Conservation (phyloP, 2,113 vertebrate species). For the Narcine bancroftii region DNA sequence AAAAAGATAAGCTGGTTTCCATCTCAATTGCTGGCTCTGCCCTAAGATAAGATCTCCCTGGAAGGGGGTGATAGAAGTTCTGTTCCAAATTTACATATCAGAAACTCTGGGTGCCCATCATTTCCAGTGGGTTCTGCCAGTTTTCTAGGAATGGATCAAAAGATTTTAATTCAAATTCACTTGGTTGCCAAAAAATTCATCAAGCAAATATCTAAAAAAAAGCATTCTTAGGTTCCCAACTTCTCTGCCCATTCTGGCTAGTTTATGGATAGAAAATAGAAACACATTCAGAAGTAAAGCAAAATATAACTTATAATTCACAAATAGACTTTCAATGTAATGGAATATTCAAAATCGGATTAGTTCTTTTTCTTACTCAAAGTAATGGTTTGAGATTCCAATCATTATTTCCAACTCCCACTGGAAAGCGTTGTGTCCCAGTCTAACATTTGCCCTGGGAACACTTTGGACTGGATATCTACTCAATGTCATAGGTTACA, state of each 20-base stretch:
- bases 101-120: neutral
- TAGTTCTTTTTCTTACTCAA: neutral
- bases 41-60: neutral
- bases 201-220: neutral
- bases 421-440: neutral
- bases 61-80: neutral
- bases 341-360: neutral
- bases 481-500: constrained; percentile 32
- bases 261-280: neutral
- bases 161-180: neutral
- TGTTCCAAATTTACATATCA: neutral
- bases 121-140: constrained; percentile 2
- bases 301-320: neutral
- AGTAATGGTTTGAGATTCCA: neutral
- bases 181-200: neutral
- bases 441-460: constrained; percentile 23
- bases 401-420: neutral
- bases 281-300: neutral
- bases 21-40: neutral
- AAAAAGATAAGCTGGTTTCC: neutral
- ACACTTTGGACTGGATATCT: constrained; percentile 30
- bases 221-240: neutral
- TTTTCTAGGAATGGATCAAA: neutral
- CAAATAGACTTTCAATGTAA: neutral
- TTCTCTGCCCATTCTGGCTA: neutral